Evolutionary conservation across 2,113 vertebrate genomes (phyloP).

Genomic region (Paratilapia polleni): DNA sequence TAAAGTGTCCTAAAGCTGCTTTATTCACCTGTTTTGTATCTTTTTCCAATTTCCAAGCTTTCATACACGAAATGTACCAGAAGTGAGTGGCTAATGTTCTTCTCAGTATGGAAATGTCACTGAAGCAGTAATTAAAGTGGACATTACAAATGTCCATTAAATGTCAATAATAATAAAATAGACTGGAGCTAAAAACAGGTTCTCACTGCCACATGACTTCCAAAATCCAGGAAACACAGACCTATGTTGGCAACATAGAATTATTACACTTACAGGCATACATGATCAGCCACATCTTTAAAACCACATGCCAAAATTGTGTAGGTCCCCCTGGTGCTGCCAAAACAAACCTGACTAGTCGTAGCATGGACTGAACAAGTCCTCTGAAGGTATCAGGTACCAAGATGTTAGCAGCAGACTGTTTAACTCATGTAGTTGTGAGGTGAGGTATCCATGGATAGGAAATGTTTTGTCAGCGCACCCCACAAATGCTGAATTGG

Average conservation of each 20-base stretch:
- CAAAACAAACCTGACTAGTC: background rate
- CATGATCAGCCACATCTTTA: background rate
- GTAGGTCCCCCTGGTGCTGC: background rate
- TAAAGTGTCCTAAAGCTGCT: background rate
- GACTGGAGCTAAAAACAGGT: background rate
- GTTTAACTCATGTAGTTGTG: background rate
- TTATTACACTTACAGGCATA: background rate
- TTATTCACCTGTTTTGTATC: background rate
- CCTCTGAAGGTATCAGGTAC: conserved; percentile 6
- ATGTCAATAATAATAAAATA: background rate
- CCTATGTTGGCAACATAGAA: no score
- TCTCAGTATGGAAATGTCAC: background rate
- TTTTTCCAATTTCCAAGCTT: background rate
- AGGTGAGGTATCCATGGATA: background rate
- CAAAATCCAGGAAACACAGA: no score
- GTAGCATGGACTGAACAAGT: background rate
- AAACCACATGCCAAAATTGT: background rate
- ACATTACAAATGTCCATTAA: background rate
- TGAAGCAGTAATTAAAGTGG: background rate
- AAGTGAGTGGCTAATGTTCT: background rate
- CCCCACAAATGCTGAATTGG: background rate
- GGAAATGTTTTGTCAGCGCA: background rate
- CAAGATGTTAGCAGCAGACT: background rate
- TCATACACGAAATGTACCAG: background rate
- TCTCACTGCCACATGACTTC: background rate